phyloP scores from a whole-genome alignment of 2,797 vertebrate genomes.

The Neostethus bicornis region DNA sequence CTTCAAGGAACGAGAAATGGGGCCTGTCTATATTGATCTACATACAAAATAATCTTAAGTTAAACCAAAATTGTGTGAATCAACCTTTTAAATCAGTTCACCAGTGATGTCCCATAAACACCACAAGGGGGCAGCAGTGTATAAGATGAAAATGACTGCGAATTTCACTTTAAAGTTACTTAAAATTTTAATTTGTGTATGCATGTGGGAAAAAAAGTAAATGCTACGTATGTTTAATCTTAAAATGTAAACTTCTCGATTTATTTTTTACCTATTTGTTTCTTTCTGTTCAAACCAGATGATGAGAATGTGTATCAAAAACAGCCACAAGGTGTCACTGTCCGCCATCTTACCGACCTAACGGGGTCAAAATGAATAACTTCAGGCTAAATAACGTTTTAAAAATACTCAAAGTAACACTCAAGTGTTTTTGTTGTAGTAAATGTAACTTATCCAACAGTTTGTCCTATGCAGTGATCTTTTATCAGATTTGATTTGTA shows the following conservation, averaged over 20 bases:
- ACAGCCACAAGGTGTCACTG: conserved; percentile 47
- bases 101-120: not conserved
- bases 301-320: no score
- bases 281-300: no score
- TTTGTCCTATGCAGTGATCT: not conserved
- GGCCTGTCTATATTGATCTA: no score
- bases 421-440: not conserved
- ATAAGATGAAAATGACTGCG: not conserved
- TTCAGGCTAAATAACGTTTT: no score
- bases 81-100: conserved; percentile 12
- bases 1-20: no score
- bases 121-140: conserved; percentile 52
- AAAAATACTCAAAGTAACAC: not conserved
- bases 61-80: not conserved
- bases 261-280: no score
- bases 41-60: no score
- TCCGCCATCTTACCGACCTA: conserved; percentile 23
- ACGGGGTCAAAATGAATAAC: no score
- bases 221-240: not conserved
- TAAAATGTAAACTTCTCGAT: no score
- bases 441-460: not conserved
- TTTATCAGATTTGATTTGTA: conserved; percentile 22
- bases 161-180: fast-evolving
- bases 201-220: not conserved
- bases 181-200: no score